phyloP scores from a whole-genome alignment of 1,140 invertebrate species.

The Tetragnatha versicolor region DNA sequence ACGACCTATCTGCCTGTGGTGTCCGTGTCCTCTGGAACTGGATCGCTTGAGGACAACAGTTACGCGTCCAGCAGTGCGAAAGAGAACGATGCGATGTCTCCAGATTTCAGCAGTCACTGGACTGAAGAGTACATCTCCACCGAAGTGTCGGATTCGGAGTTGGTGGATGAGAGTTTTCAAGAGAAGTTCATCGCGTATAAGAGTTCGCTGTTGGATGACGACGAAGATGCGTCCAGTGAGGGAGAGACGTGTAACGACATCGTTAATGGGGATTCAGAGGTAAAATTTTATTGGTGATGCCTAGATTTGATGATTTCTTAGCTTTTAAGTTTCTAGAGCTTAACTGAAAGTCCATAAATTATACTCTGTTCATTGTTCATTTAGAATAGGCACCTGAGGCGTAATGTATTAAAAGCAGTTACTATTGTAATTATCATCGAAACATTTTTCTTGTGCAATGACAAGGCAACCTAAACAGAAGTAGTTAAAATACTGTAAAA shows the following conservation, averaged over 20 bases:
- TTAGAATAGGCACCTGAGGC: too few relatives aligned
- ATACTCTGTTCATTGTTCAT: background rate
- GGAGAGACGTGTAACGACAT: slow-evolving; percentile 10
- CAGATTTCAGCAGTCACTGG: slow-evolving; percentile 42
- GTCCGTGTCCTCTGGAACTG: background rate
- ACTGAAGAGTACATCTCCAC: slow-evolving; percentile 17
- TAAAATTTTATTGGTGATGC: background rate
- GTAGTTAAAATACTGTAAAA: too few relatives aligned
- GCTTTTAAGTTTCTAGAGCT: background rate
- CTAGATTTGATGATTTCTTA: too few relatives aligned
- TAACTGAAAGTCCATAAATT: background rate
- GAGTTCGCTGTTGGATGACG: slow-evolving; percentile 8
- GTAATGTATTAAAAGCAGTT: too few relatives aligned
- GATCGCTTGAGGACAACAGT: background rate
- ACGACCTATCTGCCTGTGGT: slow-evolving; percentile 6
- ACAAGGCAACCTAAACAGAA: too few relatives aligned
- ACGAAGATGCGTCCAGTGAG: slow-evolving; percentile 36
- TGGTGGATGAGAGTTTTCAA: slow-evolving; percentile 27
- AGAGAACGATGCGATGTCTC: slow-evolving; percentile 21
- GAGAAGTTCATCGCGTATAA: slow-evolving; percentile 18
- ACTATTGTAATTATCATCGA: too few relatives aligned
- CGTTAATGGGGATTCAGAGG: background rate
- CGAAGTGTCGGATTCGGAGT: slow-evolving; percentile 20
- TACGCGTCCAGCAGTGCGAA: slow-evolving; percentile 2
- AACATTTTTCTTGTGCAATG: too few relatives aligned